A percentile compares a stretch with the other conserved stretches of the same genome.
phyloP scores from a whole-genome alignment of 1,140 invertebrate genomes.

The Meloidogyne exigua region DNA sequence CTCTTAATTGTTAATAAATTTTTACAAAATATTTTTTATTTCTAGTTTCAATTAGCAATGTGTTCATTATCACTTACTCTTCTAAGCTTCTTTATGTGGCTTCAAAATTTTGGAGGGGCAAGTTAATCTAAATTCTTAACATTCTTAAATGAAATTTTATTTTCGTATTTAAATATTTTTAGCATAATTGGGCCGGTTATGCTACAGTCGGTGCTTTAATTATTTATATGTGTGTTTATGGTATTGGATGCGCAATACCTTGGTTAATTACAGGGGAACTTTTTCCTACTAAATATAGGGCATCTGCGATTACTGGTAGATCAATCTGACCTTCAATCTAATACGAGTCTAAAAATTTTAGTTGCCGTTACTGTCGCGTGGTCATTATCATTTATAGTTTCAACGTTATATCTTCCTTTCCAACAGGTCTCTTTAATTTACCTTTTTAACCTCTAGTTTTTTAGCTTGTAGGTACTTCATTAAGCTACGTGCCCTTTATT shows the following conservation, averaged over 20 bases:
- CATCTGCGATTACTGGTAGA: constrained; percentile 16
- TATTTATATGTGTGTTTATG: constrained; percentile 61
- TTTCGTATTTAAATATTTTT: too few species aligned
- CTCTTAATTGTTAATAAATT: constrained; percentile 49
- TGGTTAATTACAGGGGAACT: constrained; percentile 61
- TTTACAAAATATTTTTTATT: background rate
- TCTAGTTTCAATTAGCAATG: constrained; percentile 40
- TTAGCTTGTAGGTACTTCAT: constrained; percentile 57
- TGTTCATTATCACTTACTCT: constrained; percentile 51
- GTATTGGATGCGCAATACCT: constrained; percentile 58
- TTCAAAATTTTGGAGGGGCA: constrained; percentile 47
- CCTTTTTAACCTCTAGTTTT: constrained; percentile 16
- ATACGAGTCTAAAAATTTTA: constrained; percentile 41
- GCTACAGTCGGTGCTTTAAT: constrained; percentile 55
- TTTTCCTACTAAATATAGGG: constrained; percentile 44
- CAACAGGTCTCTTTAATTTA: constrained; percentile 46
- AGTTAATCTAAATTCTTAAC: background rate
- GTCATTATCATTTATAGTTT: constrained; percentile 58
- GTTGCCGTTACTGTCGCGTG: constrained; percentile 59
- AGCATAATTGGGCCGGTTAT: constrained; percentile 54
- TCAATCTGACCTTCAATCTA: background rate
- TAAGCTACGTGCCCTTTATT: constrained; percentile 60
- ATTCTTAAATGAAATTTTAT: background rate
- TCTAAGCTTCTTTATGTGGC: constrained; percentile 53
- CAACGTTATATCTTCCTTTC: constrained; percentile 58